These are phyloP conservation scores for Neotoxoptera formosana DNA, from an alignment of 1,140 invertebrate genomes.

Conservation along the genomic window DNA sequence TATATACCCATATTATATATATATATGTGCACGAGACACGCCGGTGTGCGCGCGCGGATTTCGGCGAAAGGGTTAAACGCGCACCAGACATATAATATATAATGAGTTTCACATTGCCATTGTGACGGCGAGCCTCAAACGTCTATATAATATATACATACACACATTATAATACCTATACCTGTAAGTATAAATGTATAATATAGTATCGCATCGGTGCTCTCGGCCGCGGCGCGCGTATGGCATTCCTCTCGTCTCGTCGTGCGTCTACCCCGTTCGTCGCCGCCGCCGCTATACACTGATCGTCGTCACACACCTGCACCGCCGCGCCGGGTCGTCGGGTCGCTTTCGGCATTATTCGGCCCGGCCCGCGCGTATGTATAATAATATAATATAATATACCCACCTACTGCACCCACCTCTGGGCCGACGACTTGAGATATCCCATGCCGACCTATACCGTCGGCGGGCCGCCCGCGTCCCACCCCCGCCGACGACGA, in stretches of 20 bases:
- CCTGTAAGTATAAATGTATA: neutral
- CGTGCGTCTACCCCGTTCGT: neutral
- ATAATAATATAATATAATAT: neutral
- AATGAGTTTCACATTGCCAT: constrained; percentile 46
- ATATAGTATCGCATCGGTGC: constrained; percentile 1
- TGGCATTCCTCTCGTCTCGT: neutral
- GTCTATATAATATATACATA: no score
- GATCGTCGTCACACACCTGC: neutral
- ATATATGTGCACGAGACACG: no score
- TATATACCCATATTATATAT: no score
- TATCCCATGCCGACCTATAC: neutral
- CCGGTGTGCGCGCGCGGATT: neutral
- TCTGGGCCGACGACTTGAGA: neutral
- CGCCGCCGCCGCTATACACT: neutral
- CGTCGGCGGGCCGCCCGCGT: neutral
- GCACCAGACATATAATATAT: neutral
- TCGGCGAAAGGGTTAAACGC: constrained; percentile 35
- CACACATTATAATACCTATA: neutral
- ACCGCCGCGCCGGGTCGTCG: neutral
- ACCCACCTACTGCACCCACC: neutral
- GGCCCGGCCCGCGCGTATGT: neutral
- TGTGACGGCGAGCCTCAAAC: neutral
- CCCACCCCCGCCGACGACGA: no score
- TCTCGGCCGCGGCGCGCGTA: no score
- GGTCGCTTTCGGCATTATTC: neutral